phyloP scores from a whole-genome alignment of 2,113 vertebrate genomes.

The Datnioides undecimradiatus region DNA sequence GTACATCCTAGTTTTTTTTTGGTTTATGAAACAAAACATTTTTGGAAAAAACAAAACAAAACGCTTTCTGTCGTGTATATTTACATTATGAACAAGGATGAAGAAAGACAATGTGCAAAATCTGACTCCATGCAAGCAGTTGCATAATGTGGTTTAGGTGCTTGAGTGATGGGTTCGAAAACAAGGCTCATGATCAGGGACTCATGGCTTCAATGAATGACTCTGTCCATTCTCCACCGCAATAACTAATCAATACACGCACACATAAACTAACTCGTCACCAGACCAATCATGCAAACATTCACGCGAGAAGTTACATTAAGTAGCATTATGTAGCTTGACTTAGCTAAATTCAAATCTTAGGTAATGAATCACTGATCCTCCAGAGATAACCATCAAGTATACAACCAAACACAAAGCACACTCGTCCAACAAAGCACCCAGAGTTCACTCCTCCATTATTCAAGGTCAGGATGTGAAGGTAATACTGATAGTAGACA shows the following conservation, averaged over 20 bases:
- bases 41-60: constrained; percentile 20
- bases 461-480: constrained; percentile 5
- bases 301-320: constrained; percentile 27
- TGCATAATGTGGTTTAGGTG: constrained; percentile 73
- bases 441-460: neutral
- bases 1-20: constrained; percentile 48
- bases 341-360: constrained; percentile 15
- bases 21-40: constrained; percentile 72
- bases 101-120: constrained; percentile 79
- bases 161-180: constrained; percentile 15
- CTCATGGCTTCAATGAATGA: constrained; percentile 20
- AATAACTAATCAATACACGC: constrained; percentile 6
- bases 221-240: constrained; percentile 7
- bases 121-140: constrained; percentile 69
- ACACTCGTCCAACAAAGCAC: constrained; percentile 5
- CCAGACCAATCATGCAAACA: constrained; percentile 2
- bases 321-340: constrained; percentile 32
- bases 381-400: neutral
- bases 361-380: constrained; percentile 1
- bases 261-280: neutral
- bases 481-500: constrained; percentile 65
- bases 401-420: neutral
- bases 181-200: constrained; percentile 13
- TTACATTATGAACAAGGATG: constrained; percentile 68
- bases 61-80: constrained; percentile 50